Base-by-base conservation (phyloP, 2,888 invertebrate species). In the Steinernema hermaphroditum region DNA sequence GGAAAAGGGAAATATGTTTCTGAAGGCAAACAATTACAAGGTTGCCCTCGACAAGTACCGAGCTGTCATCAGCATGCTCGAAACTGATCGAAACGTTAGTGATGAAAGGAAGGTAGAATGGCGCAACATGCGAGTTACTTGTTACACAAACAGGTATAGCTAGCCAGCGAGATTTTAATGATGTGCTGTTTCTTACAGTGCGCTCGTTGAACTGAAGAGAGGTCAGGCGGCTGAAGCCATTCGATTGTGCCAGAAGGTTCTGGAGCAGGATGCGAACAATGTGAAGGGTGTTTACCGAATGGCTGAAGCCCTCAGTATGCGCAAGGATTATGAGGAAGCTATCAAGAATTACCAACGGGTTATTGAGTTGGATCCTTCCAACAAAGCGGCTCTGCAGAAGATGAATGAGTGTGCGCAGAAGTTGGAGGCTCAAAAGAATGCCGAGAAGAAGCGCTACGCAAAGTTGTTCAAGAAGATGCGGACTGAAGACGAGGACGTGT, bases 381-480 rank as follows among this genome's bases (percentile, higher is more conserved):
- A 97, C 88, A 92, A 90, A 76, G 85, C 85, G 0, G 83, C 85
- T 14, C 73, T 76, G 29, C 81, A 84, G 77, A 81, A 85, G 73
- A 89, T 93, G 1, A 75, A 82, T 44, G 86, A 91, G 70, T 94
- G 94, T 78, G 78, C 91, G 76, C 90, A 91, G 74, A 89, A 91
- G 22, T 4, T 32, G 16, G 34, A 62, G 1, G 27, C 29, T 2
- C 27, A 62, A 19, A 27, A 12, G 2, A 27, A 24, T 32, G 32
- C 12, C 27, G 92, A 92, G 87, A 91, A 92, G 79, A 91, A 92
- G 83, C 90, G 91, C 43, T 97, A 94, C 88, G 92, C 92, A 16
- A 94, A 94, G 88, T 95, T 97, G 94, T 97, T 97, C 88, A 92
- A 93, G 82, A 94, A 94, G 88, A 92, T 94, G 89, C 87, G 88